phyloP scores from a whole-genome alignment of 1,140 invertebrate genomes.

The Lineus longissimus region DNA sequence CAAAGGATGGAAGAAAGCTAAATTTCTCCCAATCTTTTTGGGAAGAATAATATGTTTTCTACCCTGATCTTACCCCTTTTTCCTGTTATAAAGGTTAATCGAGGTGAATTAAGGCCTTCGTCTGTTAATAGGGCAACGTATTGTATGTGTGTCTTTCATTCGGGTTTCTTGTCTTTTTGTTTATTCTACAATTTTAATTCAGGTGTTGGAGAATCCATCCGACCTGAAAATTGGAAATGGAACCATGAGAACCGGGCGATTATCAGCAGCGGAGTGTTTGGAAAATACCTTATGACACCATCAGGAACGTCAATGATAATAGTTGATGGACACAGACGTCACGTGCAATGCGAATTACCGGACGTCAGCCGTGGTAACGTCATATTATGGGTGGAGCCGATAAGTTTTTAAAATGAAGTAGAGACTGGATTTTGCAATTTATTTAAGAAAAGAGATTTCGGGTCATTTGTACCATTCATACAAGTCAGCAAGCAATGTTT shows the following conservation, averaged over 20 bases:
- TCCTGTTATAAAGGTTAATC: too few species aligned
- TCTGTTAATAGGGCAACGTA: too few species aligned
- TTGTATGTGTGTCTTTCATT: too few species aligned
- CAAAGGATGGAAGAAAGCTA: neutral
- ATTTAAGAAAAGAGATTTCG: too few species aligned
- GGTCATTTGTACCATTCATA: too few species aligned
- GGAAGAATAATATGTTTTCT: neutral
- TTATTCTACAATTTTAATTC: conserved; percentile 2
- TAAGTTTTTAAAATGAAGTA: conserved; percentile 4
- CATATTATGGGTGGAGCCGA: conserved; percentile 13
- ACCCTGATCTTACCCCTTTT: neutral
- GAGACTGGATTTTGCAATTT: too few species aligned
- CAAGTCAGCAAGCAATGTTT: too few species aligned
- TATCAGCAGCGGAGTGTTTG: conserved; percentile 68
- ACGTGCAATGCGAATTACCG: conserved; percentile 68
- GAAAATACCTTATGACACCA: conserved; percentile 72
- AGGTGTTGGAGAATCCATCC: conserved; percentile 32
- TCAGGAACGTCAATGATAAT: conserved; percentile 71
- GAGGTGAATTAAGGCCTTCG: too few species aligned
- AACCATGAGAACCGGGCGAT: conserved; percentile 67
- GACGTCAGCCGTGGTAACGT: conserved; percentile 22
- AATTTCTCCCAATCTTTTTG: neutral
- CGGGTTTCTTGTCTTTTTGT: too few species aligned
- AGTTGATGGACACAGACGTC: conserved; percentile 69
- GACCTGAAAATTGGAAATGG: conserved; percentile 57